These are phyloP conservation scores for Macaria liturata DNA, from an alignment of 2,888 invertebrate genomes.

Conservation along the genomic window DNA sequence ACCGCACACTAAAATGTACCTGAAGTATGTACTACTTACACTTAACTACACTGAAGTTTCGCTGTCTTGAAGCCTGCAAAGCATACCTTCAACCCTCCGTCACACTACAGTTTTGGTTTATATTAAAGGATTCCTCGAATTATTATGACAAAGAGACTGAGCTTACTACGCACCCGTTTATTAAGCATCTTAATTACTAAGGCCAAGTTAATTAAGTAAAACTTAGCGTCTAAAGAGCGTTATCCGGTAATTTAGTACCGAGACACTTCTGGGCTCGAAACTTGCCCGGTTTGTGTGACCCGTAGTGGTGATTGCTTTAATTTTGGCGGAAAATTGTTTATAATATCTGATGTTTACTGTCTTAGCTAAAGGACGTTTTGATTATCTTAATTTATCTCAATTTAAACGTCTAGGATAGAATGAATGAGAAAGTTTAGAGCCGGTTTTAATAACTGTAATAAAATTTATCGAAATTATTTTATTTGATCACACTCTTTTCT, in stretches of 20 bases:
- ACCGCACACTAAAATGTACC: constrained; percentile 28
- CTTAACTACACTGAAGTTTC: constrained; percentile 39
- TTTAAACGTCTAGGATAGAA: too few relatives aligned
- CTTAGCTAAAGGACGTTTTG: too few relatives aligned
- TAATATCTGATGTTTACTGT: too few relatives aligned
- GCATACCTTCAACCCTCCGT: constrained; percentile 57
- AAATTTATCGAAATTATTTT: too few relatives aligned
- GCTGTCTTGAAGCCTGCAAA: constrained; percentile 48
- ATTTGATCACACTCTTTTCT: too few relatives aligned
- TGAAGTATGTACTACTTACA: constrained; percentile 1
- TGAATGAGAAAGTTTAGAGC: too few relatives aligned
- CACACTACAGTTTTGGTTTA: constrained; percentile 67
- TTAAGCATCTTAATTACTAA: constrained; percentile 81
- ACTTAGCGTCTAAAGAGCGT: constrained; percentile 75
- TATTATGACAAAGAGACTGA: constrained; percentile 71
- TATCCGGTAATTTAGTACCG: constrained; percentile 72
- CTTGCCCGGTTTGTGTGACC: constrained; percentile 12
- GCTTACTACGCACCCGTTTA: constrained; percentile 77
- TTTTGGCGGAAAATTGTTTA: constrained; percentile 1
- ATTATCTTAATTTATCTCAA: too few relatives aligned
- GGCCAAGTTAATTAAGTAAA: constrained; percentile 79
- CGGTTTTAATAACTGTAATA: neutral
- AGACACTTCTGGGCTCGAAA: constrained; percentile 46
- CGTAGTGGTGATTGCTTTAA: constrained; percentile 13
- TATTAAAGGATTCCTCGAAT: constrained; percentile 78